phyloP scores from a whole-genome alignment of 1,140 invertebrate species.

The Dendrolimus punctatus region DNA sequence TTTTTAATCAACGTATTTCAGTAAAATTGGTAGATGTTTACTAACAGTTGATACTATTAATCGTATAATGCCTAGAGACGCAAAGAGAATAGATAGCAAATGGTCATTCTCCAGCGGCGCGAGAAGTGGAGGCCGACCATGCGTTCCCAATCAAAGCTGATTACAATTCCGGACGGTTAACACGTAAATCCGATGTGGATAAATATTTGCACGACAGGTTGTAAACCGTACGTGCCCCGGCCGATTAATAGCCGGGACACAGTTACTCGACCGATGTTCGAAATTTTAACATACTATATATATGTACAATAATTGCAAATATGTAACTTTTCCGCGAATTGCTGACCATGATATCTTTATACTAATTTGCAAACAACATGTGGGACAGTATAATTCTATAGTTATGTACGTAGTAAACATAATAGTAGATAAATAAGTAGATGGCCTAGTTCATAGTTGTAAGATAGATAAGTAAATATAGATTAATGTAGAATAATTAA shows the following conservation, averaged over 20 bases:
- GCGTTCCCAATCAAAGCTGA: conserved; percentile 51
- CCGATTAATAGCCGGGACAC: conserved; percentile 41
- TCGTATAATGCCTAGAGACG: no score
- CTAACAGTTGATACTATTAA: no score
- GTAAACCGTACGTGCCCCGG: conserved; percentile 49
- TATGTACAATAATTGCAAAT: background rate
- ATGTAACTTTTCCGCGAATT: no score
- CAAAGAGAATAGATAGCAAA: no score
- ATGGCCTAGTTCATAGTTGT: no score
- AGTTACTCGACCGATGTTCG: conserved; percentile 50
- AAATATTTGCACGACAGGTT: conserved; percentile 68
- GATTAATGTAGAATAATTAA: background rate
- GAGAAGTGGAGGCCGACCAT: conserved; percentile 11
- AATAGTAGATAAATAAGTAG: no score
- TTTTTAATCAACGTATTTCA: no score
- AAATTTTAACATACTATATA: conserved; percentile 33
- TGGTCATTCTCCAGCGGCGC: background rate
- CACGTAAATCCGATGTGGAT: conserved; percentile 61
- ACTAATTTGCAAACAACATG: no score
- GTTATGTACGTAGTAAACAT: no score
- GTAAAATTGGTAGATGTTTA: no score
- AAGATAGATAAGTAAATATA: background rate
- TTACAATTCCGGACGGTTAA: conserved; percentile 59
- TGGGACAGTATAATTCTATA: no score
- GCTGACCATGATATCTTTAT: no score